Conservation (phyloP, 2,797 vertebrate genomes). For the Danio kyathit region DNA sequence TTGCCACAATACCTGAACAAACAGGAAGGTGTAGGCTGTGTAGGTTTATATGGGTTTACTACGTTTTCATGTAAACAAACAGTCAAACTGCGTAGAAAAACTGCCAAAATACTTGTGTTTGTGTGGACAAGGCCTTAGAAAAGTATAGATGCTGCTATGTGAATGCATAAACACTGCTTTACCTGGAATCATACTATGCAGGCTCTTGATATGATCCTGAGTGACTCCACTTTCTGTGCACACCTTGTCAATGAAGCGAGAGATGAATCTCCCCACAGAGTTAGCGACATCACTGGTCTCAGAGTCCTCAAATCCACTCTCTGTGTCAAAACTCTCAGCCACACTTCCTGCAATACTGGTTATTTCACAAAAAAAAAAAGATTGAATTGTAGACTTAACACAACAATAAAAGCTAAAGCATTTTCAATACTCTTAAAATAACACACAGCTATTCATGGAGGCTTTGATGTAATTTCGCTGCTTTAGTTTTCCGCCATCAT, state of each 20-base stretch:
- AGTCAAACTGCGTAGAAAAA: too few species aligned
- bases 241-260: slow-evolving; percentile 98
- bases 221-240: slow-evolving; percentile 98
- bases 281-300: slow-evolving; percentile 94
- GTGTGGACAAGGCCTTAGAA: not conserved
- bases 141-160: not conserved
- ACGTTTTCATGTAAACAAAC: too few species aligned
- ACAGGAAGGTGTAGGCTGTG: not conserved
- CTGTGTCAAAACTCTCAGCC: slow-evolving; percentile 97
- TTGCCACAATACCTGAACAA: slow-evolving; percentile 92
- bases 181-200: slow-evolving; percentile 99
- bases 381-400: not conserved
- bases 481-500: not conserved
- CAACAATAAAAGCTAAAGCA: not conserved
- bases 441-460: not conserved
- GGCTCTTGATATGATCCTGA: slow-evolving; percentile 97
- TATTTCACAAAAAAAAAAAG: not conserved
- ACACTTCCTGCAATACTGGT: slow-evolving; percentile 96
- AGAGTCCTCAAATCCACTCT: slow-evolving; percentile 97
- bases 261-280: slow-evolving; percentile 91
- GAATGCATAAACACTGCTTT: slow-evolving; percentile 11
- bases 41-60: too few species aligned
- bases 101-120: too few species aligned
- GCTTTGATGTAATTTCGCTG: slow-evolving; percentile 9
- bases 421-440: not conserved